Evolutionary conservation across 2,888 invertebrate species (phyloP), one percentile per base, ranked within the genome.

Genomic region (Diabrotica balteata): DNA sequence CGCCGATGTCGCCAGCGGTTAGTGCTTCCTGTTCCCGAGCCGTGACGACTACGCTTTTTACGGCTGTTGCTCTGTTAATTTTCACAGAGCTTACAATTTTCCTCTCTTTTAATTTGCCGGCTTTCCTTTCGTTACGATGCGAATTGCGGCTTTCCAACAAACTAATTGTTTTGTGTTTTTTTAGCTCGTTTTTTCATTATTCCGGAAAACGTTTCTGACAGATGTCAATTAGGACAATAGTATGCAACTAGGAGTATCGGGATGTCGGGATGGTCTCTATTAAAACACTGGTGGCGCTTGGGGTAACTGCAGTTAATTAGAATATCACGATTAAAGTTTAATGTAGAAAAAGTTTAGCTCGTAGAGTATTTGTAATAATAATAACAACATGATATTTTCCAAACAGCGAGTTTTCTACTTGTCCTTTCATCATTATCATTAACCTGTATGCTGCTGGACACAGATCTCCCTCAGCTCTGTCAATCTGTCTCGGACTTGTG

Each of bases 41-140:
- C 55, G 55, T 57, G 55, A 57, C 45, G 44, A 57, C 55, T 7
- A 44, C 55, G 71, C 65, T 73, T 70, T 75, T 75, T 75, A 72
- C 72, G 59, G 67, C 70, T 64, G 68, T 60, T 65, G 67, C 57
- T 67, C 51, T 70, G 71, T 70, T 70, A 69, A 72, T 72, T 73
- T 63, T 66, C 63, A 49, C 68, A 59, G 63, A 64, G 67, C 65
- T 68, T 58, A 59, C 59, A 69, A 62, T 66, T 69, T 69, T 72
- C 47, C 54, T 62, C 62, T 62, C 62, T 62, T 62, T 62, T 62
- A 62, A 62, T 62, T 62, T 62, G 62, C 62, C 47, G 49, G 62
- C 55, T 47, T 62, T 62, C 49, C 49, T 57, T 54, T 57, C 45
- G 44, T 57, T 57, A 57, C 44, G 55, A 43, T 45, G n/a, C 55